Evolutionary conservation across 2,113 vertebrate species (phyloP), one percentile per base, ranked within the genome.

Genomic region (Nymphicus hollandicus): DNA sequence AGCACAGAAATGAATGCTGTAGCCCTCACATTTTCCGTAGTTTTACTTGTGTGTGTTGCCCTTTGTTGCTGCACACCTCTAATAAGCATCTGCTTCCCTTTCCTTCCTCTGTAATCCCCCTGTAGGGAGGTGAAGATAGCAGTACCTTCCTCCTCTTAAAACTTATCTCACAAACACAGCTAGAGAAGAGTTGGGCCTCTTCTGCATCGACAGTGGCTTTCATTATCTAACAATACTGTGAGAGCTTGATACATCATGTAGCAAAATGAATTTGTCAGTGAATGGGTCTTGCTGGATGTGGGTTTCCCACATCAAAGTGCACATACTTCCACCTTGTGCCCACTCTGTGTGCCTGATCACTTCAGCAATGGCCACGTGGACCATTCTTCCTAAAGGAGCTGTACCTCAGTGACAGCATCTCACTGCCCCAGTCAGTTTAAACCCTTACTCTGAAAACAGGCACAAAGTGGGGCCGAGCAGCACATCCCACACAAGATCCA

Each of bases 331-430:
- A 33, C n/a, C 27, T 37, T 69, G 31, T 22, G 17, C 37, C 49
- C 46, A 68, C 19, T 29, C 20, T 0, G 1, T 11, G n/a, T 14
- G 24, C 76, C 29, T 49, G 37, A 72, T 8, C 2, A 1, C 53
- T 37, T n/a, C 55, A 87, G 79, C 74, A 84, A 41, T 1, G 10
- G 69, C 61, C 81, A 49, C 0, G 0, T 1, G 49, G 56, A 31
- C 29, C 33, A 2, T 5, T 41, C 43, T 64, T 53, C 29, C 56
- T 55, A 47, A 79, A 85, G 65, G 25, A 81, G 78, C 74, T 55
- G 35, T 2, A 22, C 3, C 73, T 29, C 23, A 16, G 64, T 3
- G 5, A 20, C 19, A 79, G 61, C 61, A n/a, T 22, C 78, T 76
- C 39, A 4, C 2, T 17, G 43, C 56, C 47, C 65, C 8, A 5